phyloP scores from a whole-genome alignment of 2,888 invertebrate species.

The Spicauda simplicius region DNA sequence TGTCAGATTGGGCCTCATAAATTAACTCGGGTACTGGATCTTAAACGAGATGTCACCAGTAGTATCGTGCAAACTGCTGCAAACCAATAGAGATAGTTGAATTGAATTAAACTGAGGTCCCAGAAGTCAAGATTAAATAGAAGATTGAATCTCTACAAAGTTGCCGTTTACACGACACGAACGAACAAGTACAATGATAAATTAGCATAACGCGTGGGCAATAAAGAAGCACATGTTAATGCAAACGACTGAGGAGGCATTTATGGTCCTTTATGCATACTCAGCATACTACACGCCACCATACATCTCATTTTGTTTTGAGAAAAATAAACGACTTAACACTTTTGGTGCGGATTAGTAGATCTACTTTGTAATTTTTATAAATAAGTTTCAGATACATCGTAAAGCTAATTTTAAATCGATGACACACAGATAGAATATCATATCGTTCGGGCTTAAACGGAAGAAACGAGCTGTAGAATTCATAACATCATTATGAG shows the following conservation, averaged over 20 bases:
- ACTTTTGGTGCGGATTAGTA: not conserved
- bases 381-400: too few relatives aligned
- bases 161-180: constrained; percentile 22
- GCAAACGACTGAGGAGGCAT: constrained; percentile 21
- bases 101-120: constrained; percentile 21
- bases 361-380: too few relatives aligned
- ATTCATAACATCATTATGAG: too few relatives aligned
- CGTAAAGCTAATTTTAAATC: too few relatives aligned
- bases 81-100: constrained; percentile 13
- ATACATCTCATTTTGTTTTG: constrained; percentile 9
- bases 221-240: constrained; percentile 37
- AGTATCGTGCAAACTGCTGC: constrained; percentile 6
- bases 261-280: constrained; percentile 1
- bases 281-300: constrained; percentile 2
- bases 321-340: not conserved
- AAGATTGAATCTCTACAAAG: constrained; percentile 20
- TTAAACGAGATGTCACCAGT: not conserved
- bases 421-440: too few relatives aligned
- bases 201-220: constrained; percentile 42
- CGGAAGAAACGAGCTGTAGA: too few relatives aligned
- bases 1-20: not conserved
- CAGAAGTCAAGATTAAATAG: constrained; percentile 18
- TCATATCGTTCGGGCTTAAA: too few relatives aligned
- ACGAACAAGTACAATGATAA: constrained; percentile 30
- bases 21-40: not conserved